Percentiles rank a stretch among this genome's conserved stretches.
Evolutionary conservation across 2,888 invertebrate genomes (phyloP).

Genomic region (Habroteleia sp.): DNA sequence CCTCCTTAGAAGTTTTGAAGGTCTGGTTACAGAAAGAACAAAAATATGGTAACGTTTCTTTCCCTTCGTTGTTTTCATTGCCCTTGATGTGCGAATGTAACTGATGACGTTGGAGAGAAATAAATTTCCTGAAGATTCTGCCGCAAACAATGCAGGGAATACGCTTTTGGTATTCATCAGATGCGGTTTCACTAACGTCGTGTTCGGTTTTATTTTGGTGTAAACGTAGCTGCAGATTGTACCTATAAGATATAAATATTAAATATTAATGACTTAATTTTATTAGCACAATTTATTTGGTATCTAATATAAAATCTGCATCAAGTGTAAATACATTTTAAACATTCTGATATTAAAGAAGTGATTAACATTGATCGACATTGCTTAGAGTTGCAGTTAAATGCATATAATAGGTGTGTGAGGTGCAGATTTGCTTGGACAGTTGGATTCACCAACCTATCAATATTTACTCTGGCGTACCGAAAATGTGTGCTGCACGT

Average conservation of each 20-base stretch:
- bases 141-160: conserved; percentile 85
- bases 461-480: conserved; percentile 58
- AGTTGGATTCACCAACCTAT: conserved; percentile 35
- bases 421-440: neutral
- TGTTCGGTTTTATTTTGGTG: conserved; percentile 84
- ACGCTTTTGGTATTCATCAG: conserved; percentile 86
- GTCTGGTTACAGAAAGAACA: conserved; percentile 87
- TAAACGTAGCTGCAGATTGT: conserved; percentile 87
- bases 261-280: too few relatives aligned
- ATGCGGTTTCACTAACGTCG: conserved; percentile 82
- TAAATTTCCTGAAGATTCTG: conserved; percentile 83
- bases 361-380: too few relatives aligned
- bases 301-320: too few relatives aligned
- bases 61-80: conserved; percentile 59
- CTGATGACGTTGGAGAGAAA: conserved; percentile 87
- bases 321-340: too few relatives aligned
- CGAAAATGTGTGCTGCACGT: conserved; percentile 87
- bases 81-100: conserved; percentile 83
- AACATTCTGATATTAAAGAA: too few relatives aligned
- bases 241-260: conserved; percentile 81
- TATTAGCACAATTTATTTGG: too few relatives aligned
- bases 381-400: too few relatives aligned
- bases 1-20: conserved; percentile 84
- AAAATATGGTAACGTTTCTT: conserved; percentile 81
- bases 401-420: too few relatives aligned